Percentiles rank a stretch among this genome's conserved stretches.
Conservation (phyloP, 2,113 vertebrate genomes). For the Microcebus murinus region DNA sequence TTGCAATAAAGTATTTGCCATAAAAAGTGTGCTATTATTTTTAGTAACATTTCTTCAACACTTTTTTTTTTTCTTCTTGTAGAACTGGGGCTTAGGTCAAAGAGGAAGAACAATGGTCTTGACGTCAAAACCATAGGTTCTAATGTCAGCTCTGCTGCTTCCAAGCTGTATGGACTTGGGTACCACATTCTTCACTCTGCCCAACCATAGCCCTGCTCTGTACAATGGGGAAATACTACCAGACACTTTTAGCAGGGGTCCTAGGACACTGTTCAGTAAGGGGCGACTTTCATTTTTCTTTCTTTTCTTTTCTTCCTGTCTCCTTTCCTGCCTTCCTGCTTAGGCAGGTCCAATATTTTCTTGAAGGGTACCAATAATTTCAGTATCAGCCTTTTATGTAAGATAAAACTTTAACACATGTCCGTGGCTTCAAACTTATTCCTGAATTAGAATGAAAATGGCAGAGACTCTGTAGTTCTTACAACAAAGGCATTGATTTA, state of each 20-base stretch:
- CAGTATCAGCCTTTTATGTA: background rate
- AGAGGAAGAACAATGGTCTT: background rate
- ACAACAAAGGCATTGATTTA: background rate
- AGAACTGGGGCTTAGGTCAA: background rate
- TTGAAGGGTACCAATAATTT: background rate
- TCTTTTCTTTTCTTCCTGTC: background rate
- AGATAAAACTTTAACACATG: background rate
- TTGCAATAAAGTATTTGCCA: background rate
- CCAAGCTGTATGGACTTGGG: background rate
- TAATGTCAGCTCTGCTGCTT: background rate
- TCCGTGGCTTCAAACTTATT: background rate
- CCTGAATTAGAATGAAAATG: background rate
- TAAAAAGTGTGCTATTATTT: background rate
- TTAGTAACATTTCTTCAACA: background rate
- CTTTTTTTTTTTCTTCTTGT: background rate
- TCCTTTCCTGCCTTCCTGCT: background rate
- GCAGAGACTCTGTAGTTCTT: background rate
- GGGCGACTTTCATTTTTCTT: background rate
- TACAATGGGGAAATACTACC: fast-evolving
- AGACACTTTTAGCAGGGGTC: background rate
- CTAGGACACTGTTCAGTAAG: background rate
- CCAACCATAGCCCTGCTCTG: background rate
- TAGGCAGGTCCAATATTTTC: background rate
- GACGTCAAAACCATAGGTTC: background rate
- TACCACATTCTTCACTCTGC: fast-evolving